Percentiles rank a stretch among this genome's conserved stretches.
Evolutionary conservation across 2,888 invertebrate species (phyloP).

Genomic region (Tipula helvola): DNA sequence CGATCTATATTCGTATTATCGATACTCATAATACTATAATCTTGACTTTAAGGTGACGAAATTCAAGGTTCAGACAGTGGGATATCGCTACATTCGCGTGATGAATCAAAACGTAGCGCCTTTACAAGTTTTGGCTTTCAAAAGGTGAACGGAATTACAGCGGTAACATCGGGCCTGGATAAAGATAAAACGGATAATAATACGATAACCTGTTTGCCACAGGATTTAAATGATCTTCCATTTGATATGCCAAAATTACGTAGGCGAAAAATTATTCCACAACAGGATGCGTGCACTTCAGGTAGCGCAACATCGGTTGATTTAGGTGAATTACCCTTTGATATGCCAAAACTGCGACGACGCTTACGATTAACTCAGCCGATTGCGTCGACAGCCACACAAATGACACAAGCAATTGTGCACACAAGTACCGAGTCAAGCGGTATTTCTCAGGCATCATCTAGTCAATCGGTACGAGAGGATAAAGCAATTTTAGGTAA

Average conservation of each 20-base stretch:
- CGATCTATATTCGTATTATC: not conserved
- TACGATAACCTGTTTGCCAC: constrained; percentile 40
- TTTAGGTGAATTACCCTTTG: constrained; percentile 71
- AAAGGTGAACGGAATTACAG: constrained; percentile 25
- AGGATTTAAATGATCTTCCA: constrained; percentile 66
- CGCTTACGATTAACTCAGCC: constrained; percentile 49
- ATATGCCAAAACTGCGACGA: constrained; percentile 78
- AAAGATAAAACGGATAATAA: constrained; percentile 28
- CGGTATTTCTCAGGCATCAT: constrained; percentile 66
- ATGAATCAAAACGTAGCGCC: constrained; percentile 57
- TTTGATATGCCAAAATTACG: constrained; percentile 84
- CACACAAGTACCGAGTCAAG: constrained; percentile 50
- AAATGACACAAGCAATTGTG: constrained; percentile 27
- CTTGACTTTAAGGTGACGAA: constrained; percentile 52
- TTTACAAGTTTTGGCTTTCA: constrained; percentile 44
- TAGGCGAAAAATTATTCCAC: constrained; percentile 50
- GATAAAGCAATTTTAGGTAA: constrained; percentile 37
- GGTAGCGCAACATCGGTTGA: constrained; percentile 64
- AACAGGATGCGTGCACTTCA: constrained; percentile 52
- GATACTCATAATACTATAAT: not conserved
- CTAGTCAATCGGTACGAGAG: constrained; percentile 68
- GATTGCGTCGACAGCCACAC: constrained; percentile 37
- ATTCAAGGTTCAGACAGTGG: constrained; percentile 81
- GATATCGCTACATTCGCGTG: constrained; percentile 73
- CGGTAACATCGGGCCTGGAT: constrained; percentile 30